Base-by-base conservation (phyloP, 2,888 invertebrate genomes). In the Orchesella flavescens region DNA sequence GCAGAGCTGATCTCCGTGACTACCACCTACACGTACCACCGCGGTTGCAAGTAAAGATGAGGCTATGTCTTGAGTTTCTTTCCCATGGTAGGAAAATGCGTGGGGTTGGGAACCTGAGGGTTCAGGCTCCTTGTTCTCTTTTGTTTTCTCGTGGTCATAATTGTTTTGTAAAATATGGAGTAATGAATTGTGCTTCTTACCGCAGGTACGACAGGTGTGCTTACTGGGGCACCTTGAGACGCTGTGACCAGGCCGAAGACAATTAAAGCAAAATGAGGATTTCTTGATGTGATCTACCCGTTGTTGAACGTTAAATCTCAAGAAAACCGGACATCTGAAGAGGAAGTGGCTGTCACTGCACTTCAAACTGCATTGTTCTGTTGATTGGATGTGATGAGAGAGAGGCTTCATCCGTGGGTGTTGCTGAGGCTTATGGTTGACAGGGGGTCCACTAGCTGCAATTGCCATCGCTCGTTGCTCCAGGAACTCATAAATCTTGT, bases 11-110 rank as follows among this genome's bases (percentile, higher is more conserved):
- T 34, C 34, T 9, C 74, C 72, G 1, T 34, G 17, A 7, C 79
- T 76, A 1, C 43, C 2, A 0, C 82, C 76, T 3, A 75, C n/a
- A 34, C 34, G 2, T 7, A 34, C 34, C 2, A 34, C 34, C n/a
- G 81, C 84, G 24, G 84, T 86, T 15, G 78, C 79, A 15, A 86
- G 63, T n/a, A n/a, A 0, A 86, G n/a, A 2, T 65, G 24, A 23
- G 49, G 0, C 7, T 34, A 7, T 34, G 7, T 2, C 34, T 34
- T 7, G 34, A n/a, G 34, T 7, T 2, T 34, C 34, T 34, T 34
- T 2, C 3, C 2, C 7, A 34, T 34, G 34, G 7, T 34, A n/a
- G n/a, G n/a, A n/a, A n/a, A n/a, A n/a, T n/a, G n/a, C n/a, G n/a
- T n/a, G n/a, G n/a, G n/a, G n/a, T n/a, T n/a, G n/a, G n/a, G n/a